Base-by-base conservation (phyloP, 2,113 vertebrate species). In the Orcinus orca region DNA sequence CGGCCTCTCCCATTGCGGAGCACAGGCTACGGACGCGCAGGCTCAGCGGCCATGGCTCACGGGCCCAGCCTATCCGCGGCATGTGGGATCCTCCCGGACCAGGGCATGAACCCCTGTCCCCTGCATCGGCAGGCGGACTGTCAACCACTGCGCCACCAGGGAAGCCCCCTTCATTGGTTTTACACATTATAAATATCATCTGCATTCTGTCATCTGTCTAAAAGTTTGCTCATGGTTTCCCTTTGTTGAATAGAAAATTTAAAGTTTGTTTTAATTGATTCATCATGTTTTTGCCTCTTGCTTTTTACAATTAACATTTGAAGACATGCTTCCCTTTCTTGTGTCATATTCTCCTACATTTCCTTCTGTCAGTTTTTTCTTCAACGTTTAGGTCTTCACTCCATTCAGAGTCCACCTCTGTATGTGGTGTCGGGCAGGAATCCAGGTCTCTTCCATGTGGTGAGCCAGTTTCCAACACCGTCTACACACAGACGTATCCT, bases 321-420 rank as follows among this genome's bases (percentile, higher is more conserved):
- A 9, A 29, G 55, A 53, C 1, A 2, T 0, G 17, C 9, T 14
- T 36, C 23, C 23, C n/a, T 11, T 5, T 41, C 55, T 55, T 0
- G 3, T 14, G 6, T 3, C 50, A 1, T 13, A 0, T 2, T 18
- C 53, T 18, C 17, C 63, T 9, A 0, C 7, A 0, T 15, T 1
- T 6, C 58, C 68, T 29, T 9, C 84, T 6, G 23, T 12, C 47
- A 8, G 17, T 2, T 5, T 9, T 47, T n/a, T 18, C 29, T 60
- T 20, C 17, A 15, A 5, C 50, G 38, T 6, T 55, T 3, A 15
- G 15, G 76, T 41, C 44, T 23, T 17, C 10, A 0, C 3, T 41
- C 47, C n/a, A 11, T 8, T 20, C 36, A n/a, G 25, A 10, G 84
- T 17, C 55, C 63, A 1, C 23, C 55, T 6, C 18, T 17, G 36